phyloP scores from a whole-genome alignment of 2,113 vertebrate genomes.

The Microtus oregoni region DNA sequence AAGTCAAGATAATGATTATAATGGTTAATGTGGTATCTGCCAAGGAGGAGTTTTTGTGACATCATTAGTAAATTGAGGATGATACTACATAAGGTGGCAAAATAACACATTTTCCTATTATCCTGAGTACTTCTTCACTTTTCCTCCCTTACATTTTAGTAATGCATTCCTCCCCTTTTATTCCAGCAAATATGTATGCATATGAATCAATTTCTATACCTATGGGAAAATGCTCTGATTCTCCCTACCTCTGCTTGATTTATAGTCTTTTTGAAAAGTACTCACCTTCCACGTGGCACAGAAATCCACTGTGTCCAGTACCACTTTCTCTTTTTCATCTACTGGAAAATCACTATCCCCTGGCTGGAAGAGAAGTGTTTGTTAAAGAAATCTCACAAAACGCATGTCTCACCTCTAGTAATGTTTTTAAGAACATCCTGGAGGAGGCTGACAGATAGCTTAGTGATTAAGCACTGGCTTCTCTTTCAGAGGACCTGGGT shows the following conservation, averaged over 20 bases:
- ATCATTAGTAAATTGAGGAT: neutral
- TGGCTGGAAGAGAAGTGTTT: conserved; percentile 72
- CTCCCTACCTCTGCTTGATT: accelerated
- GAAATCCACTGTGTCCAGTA: conserved; percentile 53
- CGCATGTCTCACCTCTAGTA: neutral
- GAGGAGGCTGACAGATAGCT: neutral
- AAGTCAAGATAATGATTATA: neutral
- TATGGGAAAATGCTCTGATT: accelerated
- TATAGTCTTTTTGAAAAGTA: neutral
- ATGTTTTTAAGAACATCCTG: neutral
- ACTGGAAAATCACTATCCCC: conserved; percentile 81
- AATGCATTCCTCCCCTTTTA: too few species aligned
- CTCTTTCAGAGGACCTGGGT: neutral
- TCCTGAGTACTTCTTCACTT: too few species aligned
- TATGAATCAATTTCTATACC: neutral
- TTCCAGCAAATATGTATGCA: neutral
- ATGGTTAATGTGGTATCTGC: accelerated
- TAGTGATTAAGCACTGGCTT: neutral
- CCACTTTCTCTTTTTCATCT: conserved; percentile 78
- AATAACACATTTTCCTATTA: too few species aligned
- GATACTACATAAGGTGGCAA: neutral
- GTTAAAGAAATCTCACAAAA: neutral
- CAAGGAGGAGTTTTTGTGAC: neutral
- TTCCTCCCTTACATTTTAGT: too few species aligned
- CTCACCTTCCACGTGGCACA: conserved; percentile 69